These are phyloP conservation scores for Hylia prasina DNA, from an alignment of 2,113 vertebrate species.

Conservation along the genomic window DNA sequence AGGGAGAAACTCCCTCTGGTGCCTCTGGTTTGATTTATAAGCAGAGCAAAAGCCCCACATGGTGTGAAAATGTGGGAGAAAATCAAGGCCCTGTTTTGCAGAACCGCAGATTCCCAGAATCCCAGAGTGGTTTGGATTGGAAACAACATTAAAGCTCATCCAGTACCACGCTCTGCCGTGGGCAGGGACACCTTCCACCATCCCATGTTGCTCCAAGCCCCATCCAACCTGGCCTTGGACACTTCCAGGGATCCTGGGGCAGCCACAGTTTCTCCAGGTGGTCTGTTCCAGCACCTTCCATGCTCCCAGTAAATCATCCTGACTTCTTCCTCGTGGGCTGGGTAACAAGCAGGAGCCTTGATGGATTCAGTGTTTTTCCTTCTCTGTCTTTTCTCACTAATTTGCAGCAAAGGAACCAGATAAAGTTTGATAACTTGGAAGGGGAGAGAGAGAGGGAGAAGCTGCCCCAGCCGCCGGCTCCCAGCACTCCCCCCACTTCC, in stretches of 20 bases:
- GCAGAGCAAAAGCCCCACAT: not conserved
- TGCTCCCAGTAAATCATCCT: not conserved
- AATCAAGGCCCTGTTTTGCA: not conserved
- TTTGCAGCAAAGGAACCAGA: slow-evolving; percentile 23
- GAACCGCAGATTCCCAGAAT: not conserved
- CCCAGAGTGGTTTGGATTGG: not conserved
- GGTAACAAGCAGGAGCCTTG: not conserved
- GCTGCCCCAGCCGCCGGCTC: not conserved
- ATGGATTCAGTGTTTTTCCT: not conserved
- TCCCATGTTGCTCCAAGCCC: not conserved
- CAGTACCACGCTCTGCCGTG: not conserved
- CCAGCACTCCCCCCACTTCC: not conserved
- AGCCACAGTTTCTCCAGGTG: not conserved
- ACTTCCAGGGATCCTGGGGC: not conserved
- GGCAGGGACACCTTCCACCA: not conserved
- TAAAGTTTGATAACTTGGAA: slow-evolving; percentile 36
- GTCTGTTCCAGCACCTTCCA: not conserved
- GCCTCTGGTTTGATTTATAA: not conserved
- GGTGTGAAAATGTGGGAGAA: not conserved
- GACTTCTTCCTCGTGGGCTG: not conserved
- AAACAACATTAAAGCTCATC: not conserved
- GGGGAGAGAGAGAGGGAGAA: not conserved
- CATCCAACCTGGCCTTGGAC: accelerated
- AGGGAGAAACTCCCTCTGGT: not conserved
- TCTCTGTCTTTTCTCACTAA: not conserved